A percentile compares a stretch with the other conserved stretches of the same genome.
Conservation (phyloP, 2,113 vertebrate species). For the Peromyscus leucopus region DNA sequence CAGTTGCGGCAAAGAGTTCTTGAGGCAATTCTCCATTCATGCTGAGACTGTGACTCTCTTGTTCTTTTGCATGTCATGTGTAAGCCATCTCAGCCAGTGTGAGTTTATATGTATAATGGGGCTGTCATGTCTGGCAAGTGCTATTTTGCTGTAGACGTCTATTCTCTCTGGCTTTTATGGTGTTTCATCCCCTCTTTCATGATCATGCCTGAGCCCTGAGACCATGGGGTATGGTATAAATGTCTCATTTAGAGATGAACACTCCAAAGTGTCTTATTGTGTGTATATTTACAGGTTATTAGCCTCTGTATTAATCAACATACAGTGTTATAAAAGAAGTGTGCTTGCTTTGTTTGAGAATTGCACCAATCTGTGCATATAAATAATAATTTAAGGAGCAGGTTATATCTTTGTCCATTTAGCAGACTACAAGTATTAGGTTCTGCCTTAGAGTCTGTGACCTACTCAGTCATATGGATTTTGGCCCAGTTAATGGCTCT, state of each 20-base stretch:
- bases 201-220: background rate
- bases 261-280: background rate
- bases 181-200: background rate
- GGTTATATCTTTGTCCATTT: background rate
- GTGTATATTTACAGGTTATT: background rate
- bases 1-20: background rate
- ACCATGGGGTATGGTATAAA: background rate
- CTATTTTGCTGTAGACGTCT: background rate
- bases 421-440: background rate
- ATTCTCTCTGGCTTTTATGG: background rate
- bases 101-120: background rate
- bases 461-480: background rate
- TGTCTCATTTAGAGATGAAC: background rate
- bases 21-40: background rate
- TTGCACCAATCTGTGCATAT: background rate
- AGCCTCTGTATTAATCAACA: background rate
- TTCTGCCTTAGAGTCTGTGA: background rate
- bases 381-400: background rate
- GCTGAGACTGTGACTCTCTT: background rate
- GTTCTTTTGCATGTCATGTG: background rate
- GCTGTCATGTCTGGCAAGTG: background rate
- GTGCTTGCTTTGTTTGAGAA: background rate
- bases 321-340: background rate
- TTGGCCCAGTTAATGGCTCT: background rate
- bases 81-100: background rate